Evolutionary conservation across 2,888 invertebrate species (phyloP).

Genomic region (Orthosia cruda): DNA sequence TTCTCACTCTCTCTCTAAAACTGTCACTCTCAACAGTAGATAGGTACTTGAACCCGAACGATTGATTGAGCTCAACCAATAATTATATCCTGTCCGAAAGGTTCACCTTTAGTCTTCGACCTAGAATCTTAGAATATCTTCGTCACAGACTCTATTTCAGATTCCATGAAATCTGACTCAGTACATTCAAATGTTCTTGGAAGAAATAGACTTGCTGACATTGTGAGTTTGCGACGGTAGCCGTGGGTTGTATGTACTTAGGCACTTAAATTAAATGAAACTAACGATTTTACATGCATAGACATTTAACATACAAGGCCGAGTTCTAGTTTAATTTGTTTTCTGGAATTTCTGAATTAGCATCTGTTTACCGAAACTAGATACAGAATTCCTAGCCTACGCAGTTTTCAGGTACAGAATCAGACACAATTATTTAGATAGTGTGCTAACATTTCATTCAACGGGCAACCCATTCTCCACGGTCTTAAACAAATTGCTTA

Average conservation of each 20-base stretch:
- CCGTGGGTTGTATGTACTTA: constrained; percentile 26
- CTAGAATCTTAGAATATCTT: constrained; percentile 28
- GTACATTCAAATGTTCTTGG: constrained; percentile 27
- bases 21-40: not conserved
- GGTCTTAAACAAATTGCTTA: constrained; percentile 22
- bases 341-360: constrained; percentile 22
- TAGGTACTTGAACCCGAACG: not conserved
- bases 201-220: constrained; percentile 33
- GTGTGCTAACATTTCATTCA: constrained; percentile 38
- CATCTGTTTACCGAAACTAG: constrained; percentile 28
- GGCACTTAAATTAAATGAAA: constrained; percentile 26
- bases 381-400: constrained; percentile 9
- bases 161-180: constrained; percentile 49
- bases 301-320: constrained; percentile 31
- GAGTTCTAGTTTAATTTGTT: constrained; percentile 25
- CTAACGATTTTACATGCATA: constrained; percentile 25
- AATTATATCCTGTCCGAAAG: not conserved
- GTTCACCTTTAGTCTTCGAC: constrained; percentile 2
- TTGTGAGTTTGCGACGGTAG: constrained; percentile 29
- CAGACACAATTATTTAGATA: constrained; percentile 16
- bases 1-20: not conserved
- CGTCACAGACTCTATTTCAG: constrained; percentile 33
- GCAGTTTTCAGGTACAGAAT: constrained; percentile 25
- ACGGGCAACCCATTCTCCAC: constrained; percentile 3
- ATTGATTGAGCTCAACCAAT: not conserved